Base-by-base conservation (phyloP, 2,888 invertebrate genomes). In the Drosophila siamana region DNA sequence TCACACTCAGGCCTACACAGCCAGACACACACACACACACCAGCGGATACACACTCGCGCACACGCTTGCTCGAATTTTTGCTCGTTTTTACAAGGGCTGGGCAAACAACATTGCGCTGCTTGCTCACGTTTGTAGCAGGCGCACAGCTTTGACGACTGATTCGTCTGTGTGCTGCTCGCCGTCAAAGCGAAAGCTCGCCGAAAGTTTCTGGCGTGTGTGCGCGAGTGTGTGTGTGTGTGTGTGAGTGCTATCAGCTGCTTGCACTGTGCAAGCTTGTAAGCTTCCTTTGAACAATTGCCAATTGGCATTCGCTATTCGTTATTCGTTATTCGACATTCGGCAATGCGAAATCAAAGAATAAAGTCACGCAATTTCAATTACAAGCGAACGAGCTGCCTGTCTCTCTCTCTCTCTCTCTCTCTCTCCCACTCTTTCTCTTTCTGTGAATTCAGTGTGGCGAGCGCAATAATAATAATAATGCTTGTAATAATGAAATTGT, bases 361-460 rank as follows among this genome's bases (percentile, higher is more conserved):
- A 86, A 86, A 84, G 88, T 87, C 88, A 84, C 83, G 83, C 84
- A 84, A 84, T 84, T 84, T 84, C 88, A 84, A 84, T 87, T 87
- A 84, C 83, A 64, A 78, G 71, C 71, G 71, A 74, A 80, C 72
- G 74, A 70, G 69, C 9, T 9, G 11, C 46, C 9, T 28, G 22
- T 30, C 43, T 15, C n/a, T 15, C 22, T 65, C 59, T 40, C 28
- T 56, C 61, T n/a, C n/a, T 30, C 43, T 15, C n/a, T 15, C 22
- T 65, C 59, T 40, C 28, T 56, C 61, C n/a, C n/a, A n/a, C 9
- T 28, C 30, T 30, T 33, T 15, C n/a, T 15, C 22, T 65, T 59
- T 40, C 28, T 56, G 57, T 46, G 60, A 69, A 75, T 61, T 69
- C 60, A 54, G 52, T 47, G 47, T 55, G 56, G 77, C 52, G 57